Conservation (phyloP, 2,797 vertebrate genomes). For the Lepidocolaptes lacrymiger region DNA sequence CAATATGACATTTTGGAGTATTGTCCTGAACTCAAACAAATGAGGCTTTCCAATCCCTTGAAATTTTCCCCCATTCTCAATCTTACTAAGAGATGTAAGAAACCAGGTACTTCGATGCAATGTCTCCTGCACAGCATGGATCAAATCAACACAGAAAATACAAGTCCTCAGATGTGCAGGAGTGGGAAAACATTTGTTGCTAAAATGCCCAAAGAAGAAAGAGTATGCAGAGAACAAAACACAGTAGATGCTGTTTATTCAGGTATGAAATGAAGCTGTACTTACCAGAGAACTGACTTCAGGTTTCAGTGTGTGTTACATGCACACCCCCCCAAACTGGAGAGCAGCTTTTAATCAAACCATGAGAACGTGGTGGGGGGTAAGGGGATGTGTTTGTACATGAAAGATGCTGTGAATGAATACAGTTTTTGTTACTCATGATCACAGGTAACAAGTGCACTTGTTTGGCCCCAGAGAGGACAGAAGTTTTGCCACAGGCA, state of each 20-base stretch:
- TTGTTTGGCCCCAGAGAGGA: not conserved
- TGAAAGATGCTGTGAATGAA: not conserved
- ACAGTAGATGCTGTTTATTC: not conserved
- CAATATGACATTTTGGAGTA: not conserved
- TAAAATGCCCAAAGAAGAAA: not conserved
- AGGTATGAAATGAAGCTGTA: slow-evolving; percentile 36
- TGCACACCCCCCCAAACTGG: not conserved
- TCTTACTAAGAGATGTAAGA: not conserved
- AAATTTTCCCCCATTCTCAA: not conserved
- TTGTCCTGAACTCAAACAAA: not conserved
- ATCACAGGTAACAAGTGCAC: not conserved
- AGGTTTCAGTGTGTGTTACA: not conserved
- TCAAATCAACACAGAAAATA: not conserved
- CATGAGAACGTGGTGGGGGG: accelerated
- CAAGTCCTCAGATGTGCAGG: not conserved
- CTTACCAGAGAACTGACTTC: slow-evolving; percentile 63
- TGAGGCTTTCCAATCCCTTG: not conserved
- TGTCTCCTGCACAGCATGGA: not conserved
- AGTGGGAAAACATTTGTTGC: not conserved
- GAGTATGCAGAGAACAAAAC: not conserved
- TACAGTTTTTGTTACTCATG: not conserved
- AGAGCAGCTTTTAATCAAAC: slow-evolving; percentile 20
- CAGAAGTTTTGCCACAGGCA: not conserved
- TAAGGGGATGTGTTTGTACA: not conserved
- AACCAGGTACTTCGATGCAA: not conserved